phyloP scores from a whole-genome alignment of 2,113 vertebrate genomes.

The Odontophorus gujanensis region DNA sequence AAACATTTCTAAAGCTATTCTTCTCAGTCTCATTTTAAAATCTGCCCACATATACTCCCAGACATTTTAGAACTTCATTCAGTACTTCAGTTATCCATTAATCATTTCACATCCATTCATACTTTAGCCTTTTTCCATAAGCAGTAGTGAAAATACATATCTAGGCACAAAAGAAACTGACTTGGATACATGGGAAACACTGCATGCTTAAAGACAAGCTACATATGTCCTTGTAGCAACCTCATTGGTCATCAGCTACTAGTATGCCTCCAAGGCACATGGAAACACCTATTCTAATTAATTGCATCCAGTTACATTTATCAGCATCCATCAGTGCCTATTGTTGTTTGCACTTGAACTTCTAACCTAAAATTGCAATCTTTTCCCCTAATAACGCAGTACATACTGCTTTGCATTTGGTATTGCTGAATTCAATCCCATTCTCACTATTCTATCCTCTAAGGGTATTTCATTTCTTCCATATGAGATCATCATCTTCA shows the following conservation, averaged over 20 bases:
- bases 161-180: not conserved
- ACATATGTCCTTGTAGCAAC: fast-evolving
- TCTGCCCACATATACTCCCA: not conserved
- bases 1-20: not conserved
- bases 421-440: not conserved
- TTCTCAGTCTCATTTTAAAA: not conserved
- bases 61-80: not conserved
- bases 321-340: fast-evolving
- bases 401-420: fast-evolving
- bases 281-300: not conserved
- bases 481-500: not conserved
- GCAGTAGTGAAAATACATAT: not conserved
- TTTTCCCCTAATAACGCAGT: not conserved
- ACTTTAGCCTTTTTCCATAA: not conserved
- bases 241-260: not conserved
- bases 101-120: fast-evolving
- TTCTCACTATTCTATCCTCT: not conserved
- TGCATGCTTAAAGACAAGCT: not conserved
- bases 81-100: not conserved
- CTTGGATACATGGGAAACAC: not conserved
- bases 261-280: not conserved
- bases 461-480: not conserved
- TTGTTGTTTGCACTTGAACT: not conserved
- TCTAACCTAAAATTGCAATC: not conserved
- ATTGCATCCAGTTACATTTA: not conserved